Evolutionary conservation across 1,140 invertebrate species (phyloP), one percentile per base, ranked within the genome.

Genomic region (Drosophila seguyi): DNA sequence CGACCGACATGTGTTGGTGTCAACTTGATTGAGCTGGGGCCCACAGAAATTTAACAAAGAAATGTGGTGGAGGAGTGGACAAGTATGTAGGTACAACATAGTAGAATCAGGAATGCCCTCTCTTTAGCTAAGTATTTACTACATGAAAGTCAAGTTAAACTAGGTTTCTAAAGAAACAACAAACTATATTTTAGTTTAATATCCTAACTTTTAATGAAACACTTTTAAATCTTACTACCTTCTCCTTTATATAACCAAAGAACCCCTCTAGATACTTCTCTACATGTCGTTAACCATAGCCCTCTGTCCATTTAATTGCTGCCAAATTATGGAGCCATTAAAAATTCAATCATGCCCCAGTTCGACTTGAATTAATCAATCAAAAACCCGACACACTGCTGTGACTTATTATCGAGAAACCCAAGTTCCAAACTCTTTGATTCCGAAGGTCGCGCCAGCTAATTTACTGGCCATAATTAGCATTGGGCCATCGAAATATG

Each of bases 301-400:
- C 29, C 18, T 44, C 22, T 34, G 34, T 39, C 50, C 57, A 41
- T 56, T 84, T 79, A 87, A 88, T 90, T 81, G 71, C 81, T 74
- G 66, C 66, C 62, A 81, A 88, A 81, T 88, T 90, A 84, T 65
- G 60, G 71, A 57, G 58, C 48, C 77, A 88, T 85, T 90, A 85
- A 61, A 81, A 84, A 88, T 88, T 85, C 77, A 90, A 85, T 90
- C 69, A 36, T 81, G 68, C 61, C 81, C 81, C 81, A 84, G 57
- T 90, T 88, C 62, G 47, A 65, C 66, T 58, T 66, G 52, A 79
- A 75, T 90, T 90, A 90, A 90, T 90, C 85, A 90, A 90, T 90
- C 85, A 90, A 85, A 55, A 90, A 53, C 25, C 25, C 52, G 53
- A 66, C 55, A 45, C 44, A 57, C 44, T 41, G 18, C 44, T 41